Conservation (phyloP, 2,888 invertebrate species). For the Myathropa florea region DNA sequence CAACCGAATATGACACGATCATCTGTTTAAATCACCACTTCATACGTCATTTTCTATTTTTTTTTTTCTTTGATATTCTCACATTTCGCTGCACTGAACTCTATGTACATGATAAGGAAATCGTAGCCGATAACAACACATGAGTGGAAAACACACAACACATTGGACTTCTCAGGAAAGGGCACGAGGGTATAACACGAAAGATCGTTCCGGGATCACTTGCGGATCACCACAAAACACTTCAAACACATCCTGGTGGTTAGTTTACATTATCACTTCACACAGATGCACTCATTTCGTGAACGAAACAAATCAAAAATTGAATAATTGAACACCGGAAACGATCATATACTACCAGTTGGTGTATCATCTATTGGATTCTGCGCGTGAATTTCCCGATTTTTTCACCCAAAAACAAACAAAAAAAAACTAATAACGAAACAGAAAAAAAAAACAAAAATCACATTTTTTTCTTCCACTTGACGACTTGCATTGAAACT, state of each 20-base stretch:
- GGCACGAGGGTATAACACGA: not conserved
- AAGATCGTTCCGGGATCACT: conserved; percentile 9
- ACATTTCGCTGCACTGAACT: conserved; percentile 10
- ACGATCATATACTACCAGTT: conserved; percentile 60
- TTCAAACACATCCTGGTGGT: conserved; percentile 47
- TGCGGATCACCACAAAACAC: not conserved
- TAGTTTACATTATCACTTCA: conserved; percentile 61
- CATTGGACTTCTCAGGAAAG: conserved; percentile 44
- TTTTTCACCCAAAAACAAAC: conserved; percentile 22
- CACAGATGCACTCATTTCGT: not conserved
- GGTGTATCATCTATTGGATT: conserved; percentile 19
- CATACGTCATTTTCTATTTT: conserved; percentile 38
- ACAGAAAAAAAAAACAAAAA: conserved; percentile 21
- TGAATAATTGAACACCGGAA: conserved; percentile 63
- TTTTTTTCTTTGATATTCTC: conserved; percentile 6
- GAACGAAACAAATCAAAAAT: conserved; percentile 8
- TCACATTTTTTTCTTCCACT: conserved; percentile 26
- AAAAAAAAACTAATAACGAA: conserved; percentile 1
- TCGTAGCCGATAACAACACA: conserved; percentile 51
- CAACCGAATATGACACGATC: not conserved
- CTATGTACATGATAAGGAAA: conserved; percentile 35
- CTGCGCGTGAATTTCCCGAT: conserved; percentile 41
- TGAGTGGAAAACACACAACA: conserved; percentile 13
- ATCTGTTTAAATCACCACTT: conserved; percentile 42
- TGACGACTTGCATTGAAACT: conserved; percentile 26